Conservation (phyloP, 2,888 invertebrate genomes). For the Macropis europaea region DNA sequence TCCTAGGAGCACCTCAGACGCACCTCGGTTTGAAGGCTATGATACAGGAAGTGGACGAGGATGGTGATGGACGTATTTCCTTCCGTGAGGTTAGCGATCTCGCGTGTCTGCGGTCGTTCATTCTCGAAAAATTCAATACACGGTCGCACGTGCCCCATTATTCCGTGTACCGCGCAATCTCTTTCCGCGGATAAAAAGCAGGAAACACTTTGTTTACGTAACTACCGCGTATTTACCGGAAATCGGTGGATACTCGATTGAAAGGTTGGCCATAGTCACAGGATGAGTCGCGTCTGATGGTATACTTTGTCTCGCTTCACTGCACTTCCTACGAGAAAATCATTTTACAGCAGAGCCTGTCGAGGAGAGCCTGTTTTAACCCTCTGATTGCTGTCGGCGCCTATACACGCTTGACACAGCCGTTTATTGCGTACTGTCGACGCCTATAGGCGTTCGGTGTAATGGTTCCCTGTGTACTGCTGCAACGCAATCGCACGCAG, state of each 20-base stretch:
- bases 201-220: constrained; percentile 24
- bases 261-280: not conserved
- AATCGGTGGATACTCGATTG: constrained; percentile 24
- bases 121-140: not conserved
- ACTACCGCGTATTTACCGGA: constrained; percentile 6
- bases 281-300: not conserved
- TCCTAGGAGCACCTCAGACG: constrained; percentile 96
- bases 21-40: constrained; percentile 96
- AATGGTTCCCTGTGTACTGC: no score
- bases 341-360: not conserved
- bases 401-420: no score
- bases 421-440: no score
- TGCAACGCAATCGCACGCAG: no score
- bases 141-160: not conserved
- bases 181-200: not conserved
- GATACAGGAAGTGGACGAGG: constrained; percentile 95
- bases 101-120: constrained; percentile 18
- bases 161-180: not conserved
- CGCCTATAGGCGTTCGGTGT: no score
- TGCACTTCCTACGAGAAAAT: not conserved
- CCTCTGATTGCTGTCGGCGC: no score
- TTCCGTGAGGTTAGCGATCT: constrained; percentile 88
- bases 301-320: not conserved
- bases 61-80: constrained; percentile 91
- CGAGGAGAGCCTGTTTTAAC: not conserved